Conservation (phyloP, 2,797 vertebrate genomes). For the Agapornis canus region DNA sequence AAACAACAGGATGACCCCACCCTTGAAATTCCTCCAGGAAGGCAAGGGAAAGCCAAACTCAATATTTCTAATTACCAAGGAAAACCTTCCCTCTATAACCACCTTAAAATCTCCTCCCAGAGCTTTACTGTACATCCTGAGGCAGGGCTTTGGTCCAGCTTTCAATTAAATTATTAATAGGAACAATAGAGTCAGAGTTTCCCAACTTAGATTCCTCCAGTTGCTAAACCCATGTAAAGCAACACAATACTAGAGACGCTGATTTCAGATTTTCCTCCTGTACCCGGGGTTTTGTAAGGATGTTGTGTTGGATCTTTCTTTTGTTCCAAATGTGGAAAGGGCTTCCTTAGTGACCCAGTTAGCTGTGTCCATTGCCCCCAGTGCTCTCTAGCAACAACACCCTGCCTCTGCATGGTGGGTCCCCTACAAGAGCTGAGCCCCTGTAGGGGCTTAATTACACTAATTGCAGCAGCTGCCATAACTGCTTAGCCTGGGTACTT, state of each 20-base stretch:
- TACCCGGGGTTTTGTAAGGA: background rate
- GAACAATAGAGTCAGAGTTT: background rate
- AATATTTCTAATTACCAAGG: conserved; percentile 33
- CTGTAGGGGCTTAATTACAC: background rate
- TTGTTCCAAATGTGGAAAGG: background rate
- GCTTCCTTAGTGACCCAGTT: background rate
- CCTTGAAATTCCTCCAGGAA: conserved; percentile 40
- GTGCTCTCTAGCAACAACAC: background rate
- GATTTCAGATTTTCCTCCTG: background rate
- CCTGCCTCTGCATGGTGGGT: background rate
- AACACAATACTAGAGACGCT: fast-evolving
- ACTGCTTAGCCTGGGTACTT: background rate
- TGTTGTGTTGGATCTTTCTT: background rate
- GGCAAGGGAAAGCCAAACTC: conserved; percentile 19
- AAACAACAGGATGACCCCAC: conserved; percentile 3
- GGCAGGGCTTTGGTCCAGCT: background rate
- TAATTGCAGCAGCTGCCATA: background rate
- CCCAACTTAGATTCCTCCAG: background rate
- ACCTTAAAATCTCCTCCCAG: background rate
- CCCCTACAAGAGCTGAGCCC: background rate
- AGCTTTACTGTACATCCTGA: background rate
- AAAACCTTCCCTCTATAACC: background rate
- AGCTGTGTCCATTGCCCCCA: background rate
- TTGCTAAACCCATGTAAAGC: background rate
- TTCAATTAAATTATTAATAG: conserved; percentile 3